Percentiles rank a stretch among this genome's conserved stretches.
Evolutionary conservation across 2,888 invertebrate genomes (phyloP).

Genomic region (Dromius quadrimaculatus): DNA sequence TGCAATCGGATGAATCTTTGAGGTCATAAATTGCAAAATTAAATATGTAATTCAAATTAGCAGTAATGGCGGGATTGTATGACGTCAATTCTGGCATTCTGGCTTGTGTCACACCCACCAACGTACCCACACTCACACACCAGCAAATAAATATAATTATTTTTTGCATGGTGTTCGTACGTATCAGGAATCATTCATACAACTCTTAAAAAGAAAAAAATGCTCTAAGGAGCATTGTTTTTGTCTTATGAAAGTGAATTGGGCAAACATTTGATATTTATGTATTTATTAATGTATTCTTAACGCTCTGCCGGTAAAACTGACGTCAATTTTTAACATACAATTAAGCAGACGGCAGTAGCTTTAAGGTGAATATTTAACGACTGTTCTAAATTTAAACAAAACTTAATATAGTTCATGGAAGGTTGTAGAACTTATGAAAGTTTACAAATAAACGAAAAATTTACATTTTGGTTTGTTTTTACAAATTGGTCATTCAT

Average conservation of each 20-base stretch:
- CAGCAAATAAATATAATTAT: not conserved
- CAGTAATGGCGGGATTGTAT: too few relatives aligned
- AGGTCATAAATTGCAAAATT: too few relatives aligned
- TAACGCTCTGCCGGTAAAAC: not conserved
- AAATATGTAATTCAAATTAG: too few relatives aligned
- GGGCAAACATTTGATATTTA: too few relatives aligned
- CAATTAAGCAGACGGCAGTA: not conserved
- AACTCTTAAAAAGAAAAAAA: too few relatives aligned
- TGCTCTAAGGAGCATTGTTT: too few relatives aligned
- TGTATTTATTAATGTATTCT: not conserved
- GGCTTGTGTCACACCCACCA: not conserved
- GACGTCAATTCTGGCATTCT: slow-evolving; percentile 13
- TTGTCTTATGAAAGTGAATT: too few relatives aligned
- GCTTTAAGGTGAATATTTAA: not conserved
- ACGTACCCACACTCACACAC: not conserved
- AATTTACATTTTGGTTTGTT: too few relatives aligned
- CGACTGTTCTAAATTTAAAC: slow-evolving; percentile 1
- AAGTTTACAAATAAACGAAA: not conserved
- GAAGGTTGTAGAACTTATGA: slow-evolving; percentile 1
- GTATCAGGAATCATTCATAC: too few relatives aligned
- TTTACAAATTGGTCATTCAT: too few relatives aligned
- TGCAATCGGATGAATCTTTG: too few relatives aligned
- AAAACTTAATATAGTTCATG: too few relatives aligned
- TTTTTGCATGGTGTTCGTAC: not conserved
- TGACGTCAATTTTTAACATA: slow-evolving; percentile 10